phyloP scores from a whole-genome alignment of 2,888 invertebrate genomes.

The Drosophila kanekoi region DNA sequence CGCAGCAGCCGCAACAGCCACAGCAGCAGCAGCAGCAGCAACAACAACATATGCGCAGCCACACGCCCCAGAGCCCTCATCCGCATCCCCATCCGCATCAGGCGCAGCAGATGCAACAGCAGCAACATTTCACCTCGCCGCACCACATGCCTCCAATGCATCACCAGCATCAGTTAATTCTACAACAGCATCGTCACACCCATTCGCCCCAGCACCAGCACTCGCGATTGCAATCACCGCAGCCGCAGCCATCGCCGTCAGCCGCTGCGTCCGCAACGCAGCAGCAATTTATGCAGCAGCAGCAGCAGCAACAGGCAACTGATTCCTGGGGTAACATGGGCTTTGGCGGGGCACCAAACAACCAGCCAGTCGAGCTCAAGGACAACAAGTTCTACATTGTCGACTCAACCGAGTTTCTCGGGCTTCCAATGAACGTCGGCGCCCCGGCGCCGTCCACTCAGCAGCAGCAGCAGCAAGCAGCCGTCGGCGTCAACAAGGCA shows the following conservation, averaged over 20 bases:
- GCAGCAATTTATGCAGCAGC: constrained; percentile 71
- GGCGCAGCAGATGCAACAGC: constrained; percentile 71
- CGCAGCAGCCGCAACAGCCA: constrained; percentile 67
- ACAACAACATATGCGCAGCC: constrained; percentile 71
- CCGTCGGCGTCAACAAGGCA: constrained; percentile 44
- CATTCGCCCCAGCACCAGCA: constrained; percentile 83
- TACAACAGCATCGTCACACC: constrained; percentile 79
- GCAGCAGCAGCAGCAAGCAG: constrained; percentile 47
- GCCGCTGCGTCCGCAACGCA: constrained; percentile 38
- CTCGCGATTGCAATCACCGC: constrained; percentile 81
- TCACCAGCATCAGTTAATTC: constrained; percentile 73
- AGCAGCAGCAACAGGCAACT: constrained; percentile 65
- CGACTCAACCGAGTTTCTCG: constrained; percentile 84
- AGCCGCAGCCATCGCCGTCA: constrained; percentile 77
- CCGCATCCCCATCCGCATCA: constrained; percentile 72
- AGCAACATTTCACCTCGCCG: constrained; percentile 76
- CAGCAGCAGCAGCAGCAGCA: constrained; percentile 80
- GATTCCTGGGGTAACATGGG: constrained; percentile 72
- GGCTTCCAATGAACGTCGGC: constrained; percentile 84
- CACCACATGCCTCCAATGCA: constrained; percentile 82
- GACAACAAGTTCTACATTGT: constrained; percentile 84
- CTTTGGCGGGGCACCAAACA: constrained; percentile 65
- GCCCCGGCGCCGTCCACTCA: constrained; percentile 50
- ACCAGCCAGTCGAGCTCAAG: constrained; percentile 75
- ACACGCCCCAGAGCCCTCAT: constrained; percentile 76